phyloP scores from a whole-genome alignment of 1,140 invertebrate species.

The Leptopilina boulardi region DNA sequence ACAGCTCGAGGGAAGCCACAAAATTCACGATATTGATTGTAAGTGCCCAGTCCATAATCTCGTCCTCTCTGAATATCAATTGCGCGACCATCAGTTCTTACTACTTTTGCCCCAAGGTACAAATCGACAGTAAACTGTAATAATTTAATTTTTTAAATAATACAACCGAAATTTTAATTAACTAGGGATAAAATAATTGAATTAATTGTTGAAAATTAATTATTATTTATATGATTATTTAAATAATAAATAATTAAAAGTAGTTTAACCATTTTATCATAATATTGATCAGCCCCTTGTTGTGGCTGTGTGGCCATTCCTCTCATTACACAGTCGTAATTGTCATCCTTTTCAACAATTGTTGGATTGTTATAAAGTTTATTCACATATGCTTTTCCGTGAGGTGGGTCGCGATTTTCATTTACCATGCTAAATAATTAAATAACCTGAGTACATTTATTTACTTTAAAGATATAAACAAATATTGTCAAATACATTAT shows the following conservation, averaged over 20 bases:
- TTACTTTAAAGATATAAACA: too few relatives aligned
- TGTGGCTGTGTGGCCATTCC: slow-evolving; percentile 84
- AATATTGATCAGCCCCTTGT: slow-evolving; percentile 83
- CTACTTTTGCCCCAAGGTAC: slow-evolving; percentile 60
- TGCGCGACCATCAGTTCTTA: slow-evolving; percentile 88
- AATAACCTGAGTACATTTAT: too few relatives aligned
- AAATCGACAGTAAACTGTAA: background rate
- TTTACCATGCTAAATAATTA: slow-evolving; percentile 40
- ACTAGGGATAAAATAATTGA: too few relatives aligned
- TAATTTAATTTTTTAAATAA: background rate
- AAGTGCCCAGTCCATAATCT: slow-evolving; percentile 91
- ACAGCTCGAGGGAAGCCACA: slow-evolving; percentile 86
- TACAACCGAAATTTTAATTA: too few relatives aligned
- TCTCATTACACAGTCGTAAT: slow-evolving; percentile 84
- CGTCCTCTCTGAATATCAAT: slow-evolving; percentile 92
- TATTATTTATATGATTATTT: slow-evolving; percentile 88
- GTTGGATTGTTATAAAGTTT: slow-evolving; percentile 86
- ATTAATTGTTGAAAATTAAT: slow-evolving; percentile 78
- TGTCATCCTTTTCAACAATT: slow-evolving; percentile 81
- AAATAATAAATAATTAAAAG: slow-evolving; percentile 70
- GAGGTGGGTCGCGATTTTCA: slow-evolving; percentile 79
- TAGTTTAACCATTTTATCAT: slow-evolving; percentile 80
- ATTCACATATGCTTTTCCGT: slow-evolving; percentile 79
- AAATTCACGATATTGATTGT: slow-evolving; percentile 87
- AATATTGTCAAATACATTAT: too few relatives aligned